Evolutionary conservation across 2,797 vertebrate genomes (phyloP), one percentile per base, ranked within the genome.

Genomic region (Percopsis omiscomaycus): DNA sequence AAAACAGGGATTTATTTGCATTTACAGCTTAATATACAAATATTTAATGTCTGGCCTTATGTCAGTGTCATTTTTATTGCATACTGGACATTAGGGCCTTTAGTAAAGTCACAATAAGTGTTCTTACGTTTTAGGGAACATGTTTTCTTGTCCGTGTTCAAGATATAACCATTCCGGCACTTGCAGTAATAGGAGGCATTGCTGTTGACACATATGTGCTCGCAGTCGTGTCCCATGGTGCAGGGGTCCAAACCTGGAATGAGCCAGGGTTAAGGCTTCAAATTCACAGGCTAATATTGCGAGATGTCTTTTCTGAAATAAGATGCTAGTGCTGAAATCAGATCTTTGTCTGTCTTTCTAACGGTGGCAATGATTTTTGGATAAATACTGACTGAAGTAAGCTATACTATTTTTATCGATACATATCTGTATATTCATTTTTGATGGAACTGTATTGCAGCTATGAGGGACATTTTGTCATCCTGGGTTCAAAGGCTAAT

Each of bases 61-160:
- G 6, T 42, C 5, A 59, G 56, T 55, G 61, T 46, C 28, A 69
- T 14, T 61, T 68, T 51, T 50, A 45, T 62, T 55, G 61, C 61
- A 77, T 49, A 47, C 16, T 55, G 14, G 73, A 61, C 56, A 59
- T 5, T 10, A 59, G 8, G 14, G 73, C 63, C 56, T 59, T 5
- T 10, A 59, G 8, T 49, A 50, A 16, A 64, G 61, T 15, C 42
- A 66, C 66, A 65, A 48, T 70, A 47, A 55, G 66, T 64, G 65
- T 46, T 77, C 91, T 92, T 91, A 89, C 86, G 76, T 94, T 94
- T 88, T 88, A 88, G 85, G 75, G 93, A 92, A 84, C 95, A 96
- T 0, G 92, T 95, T 84, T 88, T 95, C 88, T 87, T 82, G 87
- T 96, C 95, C n/a, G 82, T 74, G 64, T 95, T 95, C 88, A 97